These are phyloP conservation scores for Callaeas wilsoni DNA, from an alignment of 2,113 vertebrate species.

Conservation along the genomic window DNA sequence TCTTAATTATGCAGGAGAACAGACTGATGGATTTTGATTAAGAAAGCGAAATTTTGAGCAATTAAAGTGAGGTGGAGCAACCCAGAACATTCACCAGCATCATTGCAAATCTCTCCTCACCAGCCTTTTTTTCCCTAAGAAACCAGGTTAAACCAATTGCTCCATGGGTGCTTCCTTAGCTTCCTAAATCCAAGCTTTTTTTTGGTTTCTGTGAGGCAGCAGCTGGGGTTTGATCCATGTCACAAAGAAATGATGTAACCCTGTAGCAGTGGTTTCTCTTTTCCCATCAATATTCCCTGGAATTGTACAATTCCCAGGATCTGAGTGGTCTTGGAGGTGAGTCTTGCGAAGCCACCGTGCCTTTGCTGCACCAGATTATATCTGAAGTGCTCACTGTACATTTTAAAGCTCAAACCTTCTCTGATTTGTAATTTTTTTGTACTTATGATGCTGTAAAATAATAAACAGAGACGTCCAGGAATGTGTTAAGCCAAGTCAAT, in stretches of 20 bases:
- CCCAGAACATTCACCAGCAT: not conserved
- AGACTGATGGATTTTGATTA: not conserved
- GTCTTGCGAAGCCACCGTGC: not conserved
- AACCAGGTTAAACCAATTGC: not conserved
- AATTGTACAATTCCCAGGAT: not conserved
- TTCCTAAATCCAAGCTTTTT: not conserved
- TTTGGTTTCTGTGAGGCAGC: not conserved
- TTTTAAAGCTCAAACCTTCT: not conserved
- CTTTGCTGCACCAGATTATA: not conserved
- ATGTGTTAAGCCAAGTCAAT: not conserved
- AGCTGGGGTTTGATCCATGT: rapidly evolving
- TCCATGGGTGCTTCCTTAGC: not conserved
- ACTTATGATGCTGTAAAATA: not conserved
- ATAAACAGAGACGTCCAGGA: not conserved
- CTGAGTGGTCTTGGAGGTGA: not conserved
- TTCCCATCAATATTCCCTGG: not conserved
- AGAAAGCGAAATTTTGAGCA: not conserved
- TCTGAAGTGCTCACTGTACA: not conserved
- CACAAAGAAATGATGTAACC: not conserved
- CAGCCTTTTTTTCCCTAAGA: not conserved
- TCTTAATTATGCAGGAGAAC: not conserved
- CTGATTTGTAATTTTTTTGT: not conserved
- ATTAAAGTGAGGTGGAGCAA: not conserved
- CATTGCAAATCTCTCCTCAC: not conserved
- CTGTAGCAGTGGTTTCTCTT: not conserved